Base-by-base conservation (phyloP, 2,113 vertebrate species). In the Noctilio leporinus region DNA sequence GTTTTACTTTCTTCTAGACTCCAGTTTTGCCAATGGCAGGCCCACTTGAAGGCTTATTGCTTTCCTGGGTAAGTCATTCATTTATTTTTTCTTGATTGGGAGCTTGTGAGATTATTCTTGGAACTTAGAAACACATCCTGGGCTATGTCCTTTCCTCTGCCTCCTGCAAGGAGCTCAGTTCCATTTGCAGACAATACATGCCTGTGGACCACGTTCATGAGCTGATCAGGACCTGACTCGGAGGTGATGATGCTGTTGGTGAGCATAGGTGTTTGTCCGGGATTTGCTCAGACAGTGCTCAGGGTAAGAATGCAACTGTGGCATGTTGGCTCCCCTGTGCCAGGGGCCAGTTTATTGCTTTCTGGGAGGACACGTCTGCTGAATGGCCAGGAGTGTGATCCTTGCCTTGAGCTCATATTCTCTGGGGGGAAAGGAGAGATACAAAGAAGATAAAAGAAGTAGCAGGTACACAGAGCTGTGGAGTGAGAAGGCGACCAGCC, bases 11-110 rank as follows among this genome's bases (percentile, higher is more conserved):
- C n/a, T 93, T 69, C 38, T 53, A 12, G 38, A 69, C 64, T 47
- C 26, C 17, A 19, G 14, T 62, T 81, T 92, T 90, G 80, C 45
- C 84, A 85, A 81, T 84, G 67, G 64, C 26, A 88, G 67, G 19
- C 55, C n/a, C 24, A 40, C 33, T 51, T 57, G 38, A 30, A 33
- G 47, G 17, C 35, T 70, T 17, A 51, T 94, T 85, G 40, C 1
- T 14, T 47, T 53, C 59, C 40, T 45, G 38, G 65, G 28, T 51
- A 35, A 51, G 30, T 65, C 15, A 62, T 24, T 65, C 15, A 62
- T 24, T 55, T 72, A 1, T 45, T 75, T 35, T n/a, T 26, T 57
- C 93, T 15, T 85, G 24, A 55, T 53, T 83, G 70, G 4, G 35
- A 22, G 1, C 19, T 16, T 47, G 20, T 22, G 47, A 62, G n/a